Percentiles rank a stretch among this genome's conserved stretches.
Conservation (phyloP, 2,113 vertebrate genomes). For the Clarias batrachus region DNA sequence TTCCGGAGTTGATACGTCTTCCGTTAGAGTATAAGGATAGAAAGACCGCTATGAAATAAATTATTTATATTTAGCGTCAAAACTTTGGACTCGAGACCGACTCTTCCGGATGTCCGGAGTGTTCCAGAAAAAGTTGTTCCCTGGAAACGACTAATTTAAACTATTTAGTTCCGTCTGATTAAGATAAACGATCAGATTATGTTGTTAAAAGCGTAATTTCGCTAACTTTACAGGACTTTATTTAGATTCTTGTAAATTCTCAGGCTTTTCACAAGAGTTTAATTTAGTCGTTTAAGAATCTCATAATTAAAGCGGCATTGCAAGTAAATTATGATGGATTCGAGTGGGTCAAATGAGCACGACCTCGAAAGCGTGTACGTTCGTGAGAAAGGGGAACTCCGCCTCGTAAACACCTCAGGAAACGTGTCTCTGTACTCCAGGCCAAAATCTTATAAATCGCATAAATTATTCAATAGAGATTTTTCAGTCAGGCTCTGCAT, state of each 20-base stretch:
- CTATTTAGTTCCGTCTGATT: not conserved
- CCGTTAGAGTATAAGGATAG: not conserved
- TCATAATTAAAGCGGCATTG: not conserved
- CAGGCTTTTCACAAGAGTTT: not conserved
- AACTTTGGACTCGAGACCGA: not conserved
- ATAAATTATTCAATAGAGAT: constrained; percentile 75
- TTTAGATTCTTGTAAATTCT: not conserved
- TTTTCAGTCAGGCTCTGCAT: constrained; percentile 79
- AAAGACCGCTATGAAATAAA: not conserved
- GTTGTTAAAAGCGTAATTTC: not conserved
- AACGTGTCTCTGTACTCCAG: constrained; percentile 59
- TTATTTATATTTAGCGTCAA: not conserved
- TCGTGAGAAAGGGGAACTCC: constrained; percentile 83
- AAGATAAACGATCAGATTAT: not conserved
- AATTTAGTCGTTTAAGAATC: too few species aligned
- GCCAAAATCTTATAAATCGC: constrained; percentile 63
- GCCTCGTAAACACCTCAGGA: constrained; percentile 70
- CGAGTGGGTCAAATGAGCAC: not conserved
- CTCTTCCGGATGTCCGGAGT: not conserved
- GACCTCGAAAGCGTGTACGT: constrained; percentile 76
- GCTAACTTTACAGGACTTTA: not conserved
- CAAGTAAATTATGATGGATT: not conserved
- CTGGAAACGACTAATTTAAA: not conserved
- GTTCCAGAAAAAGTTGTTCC: not conserved
- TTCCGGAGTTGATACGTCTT: not conserved